Percentiles rank a stretch among this genome's conserved stretches.
phyloP scores from a whole-genome alignment of 1,140 invertebrate genomes.

The Thalassaphorura encarpata region DNA sequence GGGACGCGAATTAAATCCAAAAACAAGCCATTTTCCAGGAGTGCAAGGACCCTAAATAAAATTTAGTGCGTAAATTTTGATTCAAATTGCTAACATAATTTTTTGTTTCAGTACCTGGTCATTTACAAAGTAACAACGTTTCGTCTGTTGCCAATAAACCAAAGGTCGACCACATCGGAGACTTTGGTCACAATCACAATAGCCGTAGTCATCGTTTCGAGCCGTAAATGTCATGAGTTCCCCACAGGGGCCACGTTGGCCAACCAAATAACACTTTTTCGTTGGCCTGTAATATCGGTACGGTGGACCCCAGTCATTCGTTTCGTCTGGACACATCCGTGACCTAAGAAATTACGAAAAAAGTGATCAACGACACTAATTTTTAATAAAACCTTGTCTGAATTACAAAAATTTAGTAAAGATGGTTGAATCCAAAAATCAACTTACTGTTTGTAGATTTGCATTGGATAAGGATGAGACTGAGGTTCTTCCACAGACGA shows the following conservation, averaged over 20 bases:
- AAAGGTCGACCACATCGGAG: conserved; percentile 26
- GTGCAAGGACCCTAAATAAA: conserved; percentile 22
- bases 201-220: conserved; percentile 21
- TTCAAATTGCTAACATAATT: neutral
- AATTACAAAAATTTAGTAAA: neutral
- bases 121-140: conserved; percentile 27
- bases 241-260: conserved; percentile 22
- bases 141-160: conserved; percentile 24
- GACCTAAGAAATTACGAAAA: no score
- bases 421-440: neutral
- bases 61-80: neutral
- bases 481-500: neutral
- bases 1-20: conserved; percentile 24
- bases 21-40: conserved; percentile 25
- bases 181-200: conserved; percentile 28
- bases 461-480: neutral
- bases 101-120: conserved; percentile 6
- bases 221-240: conserved; percentile 26
- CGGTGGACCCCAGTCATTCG: neutral
- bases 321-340: neutral
- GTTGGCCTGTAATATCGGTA: conserved; percentile 24
- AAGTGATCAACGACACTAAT: no score
- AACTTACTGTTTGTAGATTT: neutral
- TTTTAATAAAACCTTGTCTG: no score
- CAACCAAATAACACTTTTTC: conserved; percentile 22